Evolutionary conservation across 2,113 vertebrate genomes (phyloP).

Genomic region (Caranx melampygus): DNA sequence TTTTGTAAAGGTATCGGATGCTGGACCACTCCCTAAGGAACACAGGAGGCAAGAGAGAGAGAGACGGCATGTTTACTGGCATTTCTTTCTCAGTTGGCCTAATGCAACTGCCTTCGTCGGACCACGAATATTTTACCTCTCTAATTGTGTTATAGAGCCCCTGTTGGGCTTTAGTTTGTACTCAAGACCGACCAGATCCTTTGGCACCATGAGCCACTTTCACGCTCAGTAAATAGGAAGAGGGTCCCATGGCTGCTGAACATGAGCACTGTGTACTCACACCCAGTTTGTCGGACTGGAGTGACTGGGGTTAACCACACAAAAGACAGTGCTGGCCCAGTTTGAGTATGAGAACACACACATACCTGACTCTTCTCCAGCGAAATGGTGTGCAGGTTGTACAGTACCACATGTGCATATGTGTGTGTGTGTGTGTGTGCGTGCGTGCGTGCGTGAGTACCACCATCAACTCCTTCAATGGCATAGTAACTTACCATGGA

Average conservation of each 20-base stretch:
- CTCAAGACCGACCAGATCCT: slow-evolving; percentile 39
- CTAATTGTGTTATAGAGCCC: slow-evolving; percentile 34
- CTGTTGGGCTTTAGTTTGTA: slow-evolving; percentile 29
- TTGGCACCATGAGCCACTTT: slow-evolving; percentile 22
- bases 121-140: slow-evolving; percentile 58
- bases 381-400: slow-evolving; percentile 32
- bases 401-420: slow-evolving; percentile 22
- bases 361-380: slow-evolving; percentile 10
- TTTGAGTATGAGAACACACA: slow-evolving; percentile 7
- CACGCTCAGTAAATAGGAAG: slow-evolving; percentile 7
- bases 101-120: slow-evolving; percentile 45
- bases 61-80: slow-evolving; percentile 43
- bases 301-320: slow-evolving; percentile 16
- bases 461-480: slow-evolving; percentile 23
- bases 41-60: slow-evolving; percentile 14
- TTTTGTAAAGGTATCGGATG: slow-evolving; percentile 37
- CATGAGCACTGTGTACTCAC: slow-evolving; percentile 50
- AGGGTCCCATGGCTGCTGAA: slow-evolving; percentile 19
- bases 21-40: slow-evolving; percentile 24
- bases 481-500: slow-evolving; percentile 16
- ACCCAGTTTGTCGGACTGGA: background rate
- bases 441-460: background rate
- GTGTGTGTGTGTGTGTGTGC: too few relatives aligned
- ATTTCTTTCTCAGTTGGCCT: slow-evolving; percentile 29
- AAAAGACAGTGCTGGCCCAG: slow-evolving; percentile 29